Evolutionary conservation across 2,797 vertebrate genomes (phyloP).

Genomic region (Poecilia velifera): DNA sequence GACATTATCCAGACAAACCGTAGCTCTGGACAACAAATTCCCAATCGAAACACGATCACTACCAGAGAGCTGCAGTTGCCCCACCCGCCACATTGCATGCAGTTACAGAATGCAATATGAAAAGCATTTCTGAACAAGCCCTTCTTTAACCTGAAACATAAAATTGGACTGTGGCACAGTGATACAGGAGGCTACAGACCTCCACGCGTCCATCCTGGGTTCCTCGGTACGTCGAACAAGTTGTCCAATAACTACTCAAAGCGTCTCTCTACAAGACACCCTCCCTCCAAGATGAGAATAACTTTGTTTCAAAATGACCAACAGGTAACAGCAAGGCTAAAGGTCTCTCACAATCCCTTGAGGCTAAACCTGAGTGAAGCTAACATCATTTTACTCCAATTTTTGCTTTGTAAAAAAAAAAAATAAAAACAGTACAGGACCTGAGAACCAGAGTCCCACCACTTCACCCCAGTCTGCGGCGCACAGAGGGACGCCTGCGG

Average conservation of each 20-base stretch:
- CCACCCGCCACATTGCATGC: too few species aligned
- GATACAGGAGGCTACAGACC: too few species aligned
- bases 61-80: too few species aligned
- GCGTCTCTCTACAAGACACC: background rate
- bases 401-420: background rate
- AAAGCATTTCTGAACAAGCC: too few species aligned
- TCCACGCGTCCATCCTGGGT: too few species aligned
- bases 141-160: too few species aligned
- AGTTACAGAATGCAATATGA: too few species aligned
- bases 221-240: background rate
- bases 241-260: background rate
- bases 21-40: too few species aligned
- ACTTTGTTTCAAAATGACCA: background rate
- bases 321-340: background rate
- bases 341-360: background rate
- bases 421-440: background rate
- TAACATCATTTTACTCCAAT: background rate
- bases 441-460: background rate
- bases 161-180: too few species aligned
- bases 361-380: background rate
- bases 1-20: too few species aligned
- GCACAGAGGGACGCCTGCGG: constrained; percentile 19
- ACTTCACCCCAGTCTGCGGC: background rate
- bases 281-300: background rate
- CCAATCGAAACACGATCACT: too few species aligned